A percentile compares a stretch with the other conserved stretches of the same genome.
These are phyloP conservation scores for Salminus brasiliensis DNA, from an alignment of 2,113 vertebrate genomes.

Conservation along the genomic window DNA sequence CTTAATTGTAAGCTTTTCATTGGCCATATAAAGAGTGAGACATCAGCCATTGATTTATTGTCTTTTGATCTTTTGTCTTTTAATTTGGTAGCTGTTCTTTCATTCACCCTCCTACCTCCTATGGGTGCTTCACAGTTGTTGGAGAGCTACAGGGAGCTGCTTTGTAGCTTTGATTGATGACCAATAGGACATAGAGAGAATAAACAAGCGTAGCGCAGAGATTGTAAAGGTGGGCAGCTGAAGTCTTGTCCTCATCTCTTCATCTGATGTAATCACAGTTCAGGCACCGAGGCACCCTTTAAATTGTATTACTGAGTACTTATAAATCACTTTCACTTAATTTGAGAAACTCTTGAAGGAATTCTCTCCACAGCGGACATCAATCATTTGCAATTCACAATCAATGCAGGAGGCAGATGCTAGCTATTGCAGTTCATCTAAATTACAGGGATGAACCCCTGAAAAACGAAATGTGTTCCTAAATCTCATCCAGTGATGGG, in stretches of 20 bases:
- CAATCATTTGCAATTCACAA: neutral
- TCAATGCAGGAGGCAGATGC: neutral
- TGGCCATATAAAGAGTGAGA: slow-evolving; percentile 60
- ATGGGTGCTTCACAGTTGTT: slow-evolving; percentile 43
- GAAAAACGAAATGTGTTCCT: neutral
- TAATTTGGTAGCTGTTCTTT: slow-evolving; percentile 56
- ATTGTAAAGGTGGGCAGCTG: slow-evolving; percentile 15
- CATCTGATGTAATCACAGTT: slow-evolving; percentile 25
- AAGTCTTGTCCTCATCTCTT: slow-evolving; percentile 2
- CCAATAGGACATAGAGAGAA: neutral
- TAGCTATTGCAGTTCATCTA: neutral
- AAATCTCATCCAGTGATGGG: neutral
- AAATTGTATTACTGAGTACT: slow-evolving; percentile 8
- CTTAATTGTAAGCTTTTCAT: slow-evolving; percentile 58
- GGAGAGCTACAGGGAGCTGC: slow-evolving; percentile 19
- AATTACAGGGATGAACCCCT: neutral
- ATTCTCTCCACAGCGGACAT: neutral
- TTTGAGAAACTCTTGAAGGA: neutral
- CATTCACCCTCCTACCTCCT: slow-evolving; percentile 31
- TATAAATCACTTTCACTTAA: slow-evolving; percentile 4
- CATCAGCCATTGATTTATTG: slow-evolving; percentile 62
- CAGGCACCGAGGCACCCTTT: neutral
- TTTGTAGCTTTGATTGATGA: slow-evolving; percentile 40
- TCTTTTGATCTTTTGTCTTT: slow-evolving; percentile 50
- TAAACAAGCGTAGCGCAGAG: neutral